A percentile compares a stretch with the other conserved stretches of the same genome.
Conservation (phyloP, 2,113 vertebrate genomes). For the Actenoides lindsayi region DNA sequence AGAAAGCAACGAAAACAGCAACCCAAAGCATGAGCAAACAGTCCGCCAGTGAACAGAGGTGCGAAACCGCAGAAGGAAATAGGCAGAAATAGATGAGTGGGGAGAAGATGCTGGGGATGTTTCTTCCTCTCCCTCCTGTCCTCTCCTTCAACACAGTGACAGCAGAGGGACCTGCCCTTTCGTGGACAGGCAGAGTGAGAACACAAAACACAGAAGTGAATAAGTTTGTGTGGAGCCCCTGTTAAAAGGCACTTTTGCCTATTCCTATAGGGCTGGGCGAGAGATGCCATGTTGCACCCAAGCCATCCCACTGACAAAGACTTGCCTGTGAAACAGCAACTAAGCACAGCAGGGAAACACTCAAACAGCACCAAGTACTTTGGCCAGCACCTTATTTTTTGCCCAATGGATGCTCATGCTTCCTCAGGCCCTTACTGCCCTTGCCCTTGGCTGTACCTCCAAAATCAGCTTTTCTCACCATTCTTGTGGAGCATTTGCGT, state of each 20-base stretch:
- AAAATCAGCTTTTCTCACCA: background rate
- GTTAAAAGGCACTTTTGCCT: background rate
- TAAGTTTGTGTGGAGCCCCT: background rate
- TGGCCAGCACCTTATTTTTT: background rate
- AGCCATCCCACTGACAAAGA: background rate
- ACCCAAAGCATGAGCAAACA: background rate
- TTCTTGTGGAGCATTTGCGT: background rate
- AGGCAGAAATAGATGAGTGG: background rate
- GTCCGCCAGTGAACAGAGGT: background rate
- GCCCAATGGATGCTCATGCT: background rate
- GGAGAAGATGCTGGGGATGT: background rate
- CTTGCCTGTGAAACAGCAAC: fast-evolving
- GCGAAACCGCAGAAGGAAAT: conserved; percentile 28
- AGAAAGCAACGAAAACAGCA: background rate
- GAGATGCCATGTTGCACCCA: fast-evolving
- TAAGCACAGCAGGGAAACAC: background rate
- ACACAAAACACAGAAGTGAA: fast-evolving
- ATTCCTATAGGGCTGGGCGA: fast-evolving
- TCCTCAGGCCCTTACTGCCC: background rate
- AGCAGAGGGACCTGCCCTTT: background rate
- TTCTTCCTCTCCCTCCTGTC: background rate
- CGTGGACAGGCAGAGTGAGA: background rate
- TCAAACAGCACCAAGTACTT: background rate
- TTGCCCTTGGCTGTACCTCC: fast-evolving
- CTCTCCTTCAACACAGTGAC: fast-evolving